phyloP scores from a whole-genome alignment of 2,113 vertebrate species.

The Alethe diademata region DNA sequence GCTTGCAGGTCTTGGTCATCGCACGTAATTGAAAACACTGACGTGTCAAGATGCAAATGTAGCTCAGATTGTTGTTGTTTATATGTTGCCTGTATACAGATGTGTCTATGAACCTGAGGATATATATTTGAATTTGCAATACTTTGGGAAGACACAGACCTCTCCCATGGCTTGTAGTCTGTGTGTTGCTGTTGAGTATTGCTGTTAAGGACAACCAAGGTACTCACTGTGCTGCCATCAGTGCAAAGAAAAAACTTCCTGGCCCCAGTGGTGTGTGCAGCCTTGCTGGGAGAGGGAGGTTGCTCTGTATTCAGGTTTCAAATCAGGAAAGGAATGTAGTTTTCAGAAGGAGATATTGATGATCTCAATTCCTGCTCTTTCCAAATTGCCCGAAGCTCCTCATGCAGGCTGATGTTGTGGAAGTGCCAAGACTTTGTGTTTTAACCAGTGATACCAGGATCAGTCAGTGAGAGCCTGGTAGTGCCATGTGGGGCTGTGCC shows the following conservation, averaged over 20 bases:
- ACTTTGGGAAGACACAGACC: not conserved
- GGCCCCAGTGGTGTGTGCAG: rapidly evolving
- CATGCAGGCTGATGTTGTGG: not conserved
- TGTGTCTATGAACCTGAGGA: not conserved
- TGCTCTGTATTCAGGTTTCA: not conserved
- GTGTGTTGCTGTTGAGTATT: not conserved
- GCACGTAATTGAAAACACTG: not conserved
- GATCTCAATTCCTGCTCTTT: not conserved
- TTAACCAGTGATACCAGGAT: not conserved
- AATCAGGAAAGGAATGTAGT: not conserved
- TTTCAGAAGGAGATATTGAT: not conserved
- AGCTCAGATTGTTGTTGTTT: not conserved
- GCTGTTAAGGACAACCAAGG: not conserved
- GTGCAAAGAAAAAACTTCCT: not conserved
- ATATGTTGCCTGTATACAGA: not conserved
- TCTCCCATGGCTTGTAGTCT: not conserved
- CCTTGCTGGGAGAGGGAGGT: rapidly evolving
- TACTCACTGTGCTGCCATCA: not conserved
- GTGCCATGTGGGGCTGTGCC: not conserved
- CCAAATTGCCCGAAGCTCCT: not conserved
- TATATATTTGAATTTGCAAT: not conserved
- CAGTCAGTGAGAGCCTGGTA: not conserved
- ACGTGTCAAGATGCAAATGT: not conserved
- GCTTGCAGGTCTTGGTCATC: not conserved
- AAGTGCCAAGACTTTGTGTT: not conserved